Conservation (phyloP, 2,888 invertebrate species). For the Minunthozetes semirufus region DNA sequence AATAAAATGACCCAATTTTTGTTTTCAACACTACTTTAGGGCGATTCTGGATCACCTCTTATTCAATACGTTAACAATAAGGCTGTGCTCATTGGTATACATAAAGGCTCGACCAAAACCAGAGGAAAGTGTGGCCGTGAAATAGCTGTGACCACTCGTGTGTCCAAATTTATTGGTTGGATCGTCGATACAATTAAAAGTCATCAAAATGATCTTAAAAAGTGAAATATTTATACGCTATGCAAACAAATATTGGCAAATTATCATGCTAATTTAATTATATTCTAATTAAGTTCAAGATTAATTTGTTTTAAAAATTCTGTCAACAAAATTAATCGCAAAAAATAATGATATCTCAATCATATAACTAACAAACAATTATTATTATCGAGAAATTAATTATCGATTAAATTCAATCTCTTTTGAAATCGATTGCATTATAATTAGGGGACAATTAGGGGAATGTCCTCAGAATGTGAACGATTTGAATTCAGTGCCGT, state of each 20-base stretch:
- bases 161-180: constrained; percentile 17
- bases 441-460: too few species aligned
- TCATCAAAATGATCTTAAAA: neutral
- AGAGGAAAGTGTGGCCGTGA: neutral
- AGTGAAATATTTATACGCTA: too few species aligned
- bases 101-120: constrained; percentile 8
- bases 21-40: neutral
- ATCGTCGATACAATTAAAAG: constrained; percentile 13
- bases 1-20: neutral
- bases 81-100: constrained; percentile 15
- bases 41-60: constrained; percentile 9
- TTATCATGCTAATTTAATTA: too few species aligned
- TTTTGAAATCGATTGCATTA: too few species aligned
- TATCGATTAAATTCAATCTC: too few species aligned
- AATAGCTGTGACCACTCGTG: neutral
- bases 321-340: too few species aligned
- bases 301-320: too few species aligned
- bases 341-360: too few species aligned
- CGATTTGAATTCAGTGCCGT: neutral
- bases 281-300: too few species aligned
- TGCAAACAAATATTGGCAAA: too few species aligned
- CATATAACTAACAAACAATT: too few species aligned
- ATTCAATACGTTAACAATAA: constrained; percentile 20
- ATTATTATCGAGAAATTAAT: too few species aligned
- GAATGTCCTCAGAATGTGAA: neutral